A percentile compares a stretch with the other conserved stretches of the same genome.
Evolutionary conservation across 2,113 vertebrate species (phyloP).

Genomic region (Ctenomys sociabilis): DNA sequence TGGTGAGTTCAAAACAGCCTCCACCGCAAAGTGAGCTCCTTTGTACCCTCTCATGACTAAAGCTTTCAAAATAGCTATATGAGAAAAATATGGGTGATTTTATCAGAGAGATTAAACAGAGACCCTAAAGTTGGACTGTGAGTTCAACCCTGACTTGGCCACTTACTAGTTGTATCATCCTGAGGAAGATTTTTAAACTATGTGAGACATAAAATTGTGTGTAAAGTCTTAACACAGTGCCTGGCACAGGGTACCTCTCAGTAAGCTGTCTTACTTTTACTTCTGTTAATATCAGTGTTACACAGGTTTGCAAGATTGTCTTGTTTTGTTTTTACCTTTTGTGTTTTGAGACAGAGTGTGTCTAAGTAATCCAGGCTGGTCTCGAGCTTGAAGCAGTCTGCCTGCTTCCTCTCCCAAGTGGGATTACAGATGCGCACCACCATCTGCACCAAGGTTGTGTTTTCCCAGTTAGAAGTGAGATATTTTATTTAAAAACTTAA

Average conservation of each 20-base stretch:
- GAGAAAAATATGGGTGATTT: slow-evolving; percentile 27
- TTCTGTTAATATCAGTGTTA: background rate
- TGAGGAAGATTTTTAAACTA: background rate
- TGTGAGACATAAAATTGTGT: background rate
- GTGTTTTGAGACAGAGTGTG: background rate
- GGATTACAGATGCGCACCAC: background rate
- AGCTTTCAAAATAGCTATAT: background rate
- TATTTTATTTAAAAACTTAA: background rate
- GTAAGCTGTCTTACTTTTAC: background rate
- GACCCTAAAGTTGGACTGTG: background rate
- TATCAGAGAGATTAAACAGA: slow-evolving; percentile 17
- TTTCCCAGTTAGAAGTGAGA: background rate
- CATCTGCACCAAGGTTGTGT: background rate
- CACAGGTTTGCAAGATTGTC: background rate
- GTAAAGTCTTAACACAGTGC: background rate
- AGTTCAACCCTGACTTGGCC: background rate
- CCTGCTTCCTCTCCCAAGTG: background rate
- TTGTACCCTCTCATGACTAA: background rate
- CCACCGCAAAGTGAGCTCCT: background rate
- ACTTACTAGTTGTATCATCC: background rate
- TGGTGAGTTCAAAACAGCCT: background rate
- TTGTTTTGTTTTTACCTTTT: background rate
- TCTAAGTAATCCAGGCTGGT: background rate
- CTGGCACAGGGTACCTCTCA: background rate
- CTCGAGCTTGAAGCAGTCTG: background rate